Evolutionary conservation across 2,797 vertebrate genomes (phyloP), one percentile per base, ranked within the genome.

Genomic region (Hemibagrus guttatus): DNA sequence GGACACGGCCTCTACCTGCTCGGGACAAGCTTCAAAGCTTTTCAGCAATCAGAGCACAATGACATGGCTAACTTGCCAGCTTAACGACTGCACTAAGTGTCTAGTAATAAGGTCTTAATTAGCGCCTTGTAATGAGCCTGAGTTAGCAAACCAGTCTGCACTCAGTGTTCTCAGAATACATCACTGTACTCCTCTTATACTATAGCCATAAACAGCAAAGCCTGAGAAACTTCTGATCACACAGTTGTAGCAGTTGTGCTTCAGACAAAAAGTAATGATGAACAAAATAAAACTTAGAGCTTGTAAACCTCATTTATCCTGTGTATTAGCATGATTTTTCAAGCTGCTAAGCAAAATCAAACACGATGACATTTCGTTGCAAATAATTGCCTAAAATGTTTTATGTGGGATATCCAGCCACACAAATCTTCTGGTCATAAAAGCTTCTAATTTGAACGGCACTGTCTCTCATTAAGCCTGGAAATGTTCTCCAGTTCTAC

Each of bases 21-120:
- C 63, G 17, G 56, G 35, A 35, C 28, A 7, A 16, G 11, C 35
- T 35, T 49, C 42, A 64, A 31, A n/a, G 42, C 46, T 66, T 72
- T 66, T 26, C n/a, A 28, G 19, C 52, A 56, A n/a, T 69, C 59
- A 21, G 39, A 46, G 28, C 58, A 39, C 79, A 56, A 23, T 23
- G 31, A 23, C 42, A 83, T 19, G 69, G 69, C 69, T 84, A 63
- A 84, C 46, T 54, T n/a, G 46, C 46, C 64, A 58, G 49, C 52
- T 68, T 66, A 49, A 68, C 68, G 39, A 52, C 19, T 2, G 6
- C 14, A 21, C 56, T n/a, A 79, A 46, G 58, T 63, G 23, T 61
- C 58, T 26, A 42, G 35, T n/a, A 79, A 79, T 39, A 59, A 79
- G 76, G 31, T n/a, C 23, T 63, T 81, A 81, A 81, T 63, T 61